phyloP scores from a whole-genome alignment of 2,888 invertebrate species.

The Petrophora chlorosata region DNA sequence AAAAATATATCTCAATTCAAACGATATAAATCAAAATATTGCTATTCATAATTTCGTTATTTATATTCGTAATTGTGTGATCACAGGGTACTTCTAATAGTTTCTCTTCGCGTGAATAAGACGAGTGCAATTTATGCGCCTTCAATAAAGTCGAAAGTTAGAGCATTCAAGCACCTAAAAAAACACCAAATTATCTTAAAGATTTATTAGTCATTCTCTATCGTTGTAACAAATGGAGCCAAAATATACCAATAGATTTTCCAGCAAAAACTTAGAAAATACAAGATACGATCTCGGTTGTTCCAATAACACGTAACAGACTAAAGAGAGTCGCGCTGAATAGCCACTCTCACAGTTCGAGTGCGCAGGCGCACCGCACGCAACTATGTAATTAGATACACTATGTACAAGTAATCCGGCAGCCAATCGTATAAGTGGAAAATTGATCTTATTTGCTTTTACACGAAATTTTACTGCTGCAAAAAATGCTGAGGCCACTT shows the following conservation, averaged over 20 bases:
- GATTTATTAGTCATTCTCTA: background rate
- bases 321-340: slow-evolving; percentile 22
- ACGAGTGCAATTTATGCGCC: slow-evolving; percentile 19
- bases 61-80: slow-evolving; percentile 13
- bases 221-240: background rate
- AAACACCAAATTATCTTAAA: background rate
- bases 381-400: slow-evolving; percentile 21
- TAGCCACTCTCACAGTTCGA: slow-evolving; percentile 7
- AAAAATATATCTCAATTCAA: slow-evolving; percentile 23
- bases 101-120: slow-evolving; percentile 13
- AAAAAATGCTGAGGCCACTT: slow-evolving; percentile 9
- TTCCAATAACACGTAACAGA: slow-evolving; percentile 28
- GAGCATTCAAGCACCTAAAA: slow-evolving; percentile 12
- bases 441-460: slow-evolving; percentile 53
- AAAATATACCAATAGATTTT: background rate
- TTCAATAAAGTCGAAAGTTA: slow-evolving; percentile 22
- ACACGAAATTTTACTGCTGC: slow-evolving; percentile 31
- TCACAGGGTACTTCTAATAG: slow-evolving; percentile 13
- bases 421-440: slow-evolving; percentile 50
- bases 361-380: slow-evolving; percentile 9
- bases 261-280: background rate
- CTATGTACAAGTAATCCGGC: slow-evolving; percentile 3
- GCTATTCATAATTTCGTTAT: slow-evolving; percentile 19
- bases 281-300: slow-evolving; percentile 4
- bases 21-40: slow-evolving; percentile 26